Base-by-base conservation (phyloP, 2,888 invertebrate species). In the Perizoma affinitatum region DNA sequence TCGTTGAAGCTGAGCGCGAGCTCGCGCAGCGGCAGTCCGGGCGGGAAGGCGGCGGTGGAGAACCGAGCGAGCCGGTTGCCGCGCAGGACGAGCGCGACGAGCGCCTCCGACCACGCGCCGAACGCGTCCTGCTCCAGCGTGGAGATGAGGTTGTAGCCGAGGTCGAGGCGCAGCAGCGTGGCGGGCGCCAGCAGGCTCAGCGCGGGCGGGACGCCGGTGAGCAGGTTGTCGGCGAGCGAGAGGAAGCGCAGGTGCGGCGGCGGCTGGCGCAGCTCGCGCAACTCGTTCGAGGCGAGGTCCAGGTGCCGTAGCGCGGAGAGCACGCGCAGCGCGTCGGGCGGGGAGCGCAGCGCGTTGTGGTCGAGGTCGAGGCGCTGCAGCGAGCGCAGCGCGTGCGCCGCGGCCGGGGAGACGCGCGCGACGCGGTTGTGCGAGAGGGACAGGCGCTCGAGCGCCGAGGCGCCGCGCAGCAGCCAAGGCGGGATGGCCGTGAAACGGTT, bases 1-100 rank as follows among this genome's bases (percentile, higher is more conserved):
- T 96, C 95, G 80, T 98, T 98, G 82, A 97, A 97, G 71, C 97
- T 97, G 54, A 98, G 88, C 76, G 96, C 95, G 9, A 98, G 93
- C 84, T 97, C 97, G 61, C 96, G 95, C 60, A 98, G 92, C 64
- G 95, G 94, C 8, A 94, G 93, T n/a, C 96, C 87, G 4, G 94
- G 94, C 50, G 93, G 93, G 75, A 97, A 96, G 4, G 95, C 92
- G 54, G 94, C 93, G n/a, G 93, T 86, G 46, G 93, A 91, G 33
- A 95, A 79, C 71, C 91, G 94, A 4, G 95, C 94, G 34, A 97
- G 93, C 70, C 95, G 94, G 77, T 97, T 97, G 77, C 97, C 97
- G 7, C 96, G 93, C 65, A 97, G 84, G 45, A 96, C 92, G 7
- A 97, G 92, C 35, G 96, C 96, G 71, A 94, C 94, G 53, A 97